Evolutionary conservation across 2,888 invertebrate species (phyloP).

Genomic region (Pinctada fucata): DNA sequence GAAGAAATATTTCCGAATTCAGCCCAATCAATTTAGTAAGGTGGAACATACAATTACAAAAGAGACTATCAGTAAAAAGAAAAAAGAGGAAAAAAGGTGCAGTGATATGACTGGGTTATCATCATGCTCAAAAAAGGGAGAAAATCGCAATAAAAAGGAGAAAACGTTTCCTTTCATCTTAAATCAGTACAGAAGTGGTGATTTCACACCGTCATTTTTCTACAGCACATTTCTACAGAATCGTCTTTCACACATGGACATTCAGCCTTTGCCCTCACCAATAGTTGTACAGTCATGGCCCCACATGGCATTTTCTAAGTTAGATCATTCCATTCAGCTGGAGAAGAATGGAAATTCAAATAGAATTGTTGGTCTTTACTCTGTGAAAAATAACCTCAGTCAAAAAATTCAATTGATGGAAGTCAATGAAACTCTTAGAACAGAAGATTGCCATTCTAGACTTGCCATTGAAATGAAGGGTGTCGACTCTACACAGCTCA

Average conservation of each 20-base stretch:
- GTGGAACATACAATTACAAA: conserved; percentile 58
- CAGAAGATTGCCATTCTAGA: conserved; percentile 35
- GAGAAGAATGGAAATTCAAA: conserved; percentile 47
- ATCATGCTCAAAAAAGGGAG: not conserved
- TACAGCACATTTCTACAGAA: not conserved
- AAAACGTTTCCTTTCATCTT: not conserved
- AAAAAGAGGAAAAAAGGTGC: conserved; percentile 56
- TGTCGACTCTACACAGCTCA: not conserved
- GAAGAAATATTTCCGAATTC: conserved; percentile 71
- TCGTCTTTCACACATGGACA: conserved; percentile 11
- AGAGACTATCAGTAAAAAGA: conserved; percentile 59
- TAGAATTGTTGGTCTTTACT: conserved; percentile 65
- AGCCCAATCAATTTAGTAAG: conserved; percentile 60
- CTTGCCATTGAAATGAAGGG: conserved; percentile 41
- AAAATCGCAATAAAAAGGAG: not conserved
- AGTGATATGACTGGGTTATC: conserved; percentile 43
- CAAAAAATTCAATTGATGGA: conserved; percentile 64
- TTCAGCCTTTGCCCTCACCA: not conserved
- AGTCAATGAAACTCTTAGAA: conserved; percentile 39
- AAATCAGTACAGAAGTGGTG: not conserved
- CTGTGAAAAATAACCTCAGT: conserved; percentile 56
- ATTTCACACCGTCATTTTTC: not conserved
- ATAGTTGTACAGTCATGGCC: not conserved
- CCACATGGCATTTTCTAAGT: conserved; percentile 27
- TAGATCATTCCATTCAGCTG: conserved; percentile 64